These are phyloP conservation scores for Opisthocomus hoazin DNA, from an alignment of 2,113 vertebrate species.

Conservation along the genomic window DNA sequence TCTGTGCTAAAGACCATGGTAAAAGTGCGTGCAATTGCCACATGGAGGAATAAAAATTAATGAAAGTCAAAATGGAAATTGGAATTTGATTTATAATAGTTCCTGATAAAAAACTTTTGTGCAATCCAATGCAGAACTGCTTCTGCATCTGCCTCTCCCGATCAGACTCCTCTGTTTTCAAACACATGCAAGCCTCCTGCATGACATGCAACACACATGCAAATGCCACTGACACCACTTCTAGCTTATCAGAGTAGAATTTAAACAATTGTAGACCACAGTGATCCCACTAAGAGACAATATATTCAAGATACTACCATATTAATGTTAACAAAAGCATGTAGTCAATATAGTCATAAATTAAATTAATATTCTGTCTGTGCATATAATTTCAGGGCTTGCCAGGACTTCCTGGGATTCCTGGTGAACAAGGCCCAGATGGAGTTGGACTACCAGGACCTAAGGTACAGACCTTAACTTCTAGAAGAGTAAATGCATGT, in stretches of 20 bases:
- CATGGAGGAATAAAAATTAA: background rate
- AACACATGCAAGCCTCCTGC: background rate
- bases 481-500: background rate
- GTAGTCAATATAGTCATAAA: background rate
- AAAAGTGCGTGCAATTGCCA: background rate
- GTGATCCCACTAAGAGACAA: background rate
- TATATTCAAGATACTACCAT: background rate
- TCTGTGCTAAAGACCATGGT: background rate
- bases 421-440: constrained; percentile 80
- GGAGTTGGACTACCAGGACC: constrained; percentile 85
- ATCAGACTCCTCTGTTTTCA: background rate
- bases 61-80: background rate
- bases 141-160: background rate
- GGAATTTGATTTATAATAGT: background rate
- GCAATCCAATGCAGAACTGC: background rate
- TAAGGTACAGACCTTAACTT: constrained; percentile 73
- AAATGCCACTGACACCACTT: background rate
- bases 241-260: background rate
- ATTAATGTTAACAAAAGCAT: background rate
- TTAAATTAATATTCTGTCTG: background rate
- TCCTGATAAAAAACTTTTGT: background rate
- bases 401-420: constrained; percentile 79
- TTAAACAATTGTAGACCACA: background rate
- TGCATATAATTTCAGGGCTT: constrained; percentile 71
- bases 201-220: background rate